Evolutionary conservation across 2,888 invertebrate species (phyloP), one percentile per base, ranked within the genome.

Genomic region (Epinotia demarniana): DNA sequence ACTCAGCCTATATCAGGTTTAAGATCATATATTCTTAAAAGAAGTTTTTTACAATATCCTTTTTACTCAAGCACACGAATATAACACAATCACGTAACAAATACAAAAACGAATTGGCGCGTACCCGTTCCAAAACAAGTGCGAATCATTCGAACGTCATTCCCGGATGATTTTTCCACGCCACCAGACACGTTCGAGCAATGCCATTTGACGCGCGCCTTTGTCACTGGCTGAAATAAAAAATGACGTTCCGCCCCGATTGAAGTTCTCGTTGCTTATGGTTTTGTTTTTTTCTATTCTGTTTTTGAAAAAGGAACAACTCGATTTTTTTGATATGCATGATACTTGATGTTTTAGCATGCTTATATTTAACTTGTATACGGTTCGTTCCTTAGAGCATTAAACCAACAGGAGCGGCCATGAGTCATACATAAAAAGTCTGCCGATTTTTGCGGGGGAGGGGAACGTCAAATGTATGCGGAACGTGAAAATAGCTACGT

Each of bases 171-270:
- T 92, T 92, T 81, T 93, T 93, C 93, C 93, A 80, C 90, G 85
- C 80, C 93, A 90, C 91, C 89, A 90, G 90, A 89, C 90, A 86
- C 89, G 85, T 92, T 92, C 92, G 85, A 89, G 92, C 93, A 93
- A 93, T 93, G 93, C 89, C 92, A 91, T 93, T 93, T 92, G 91
- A 92, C 90, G 90, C 89, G 87, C 68, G 58, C 69, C 89, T 92
- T 93, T 93, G 91, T 92, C 86, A 83, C 73, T 77, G 82, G 80
- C 82, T 78, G 86, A 89, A 89, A 91, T 87, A 85, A 86, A 81
- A 83, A 82, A 83, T 86, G 83, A 82, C 86, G 85, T 87, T 89
- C 90, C 89, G 88, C 92, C 90, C 90, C 85, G 89, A 92, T 92
- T 92, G 90, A 88, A 89, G 89, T 87, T 85, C 82, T 16, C 58